These are phyloP conservation scores for Drosophila nigricruria DNA, from an alignment of 2,888 invertebrate species.

Conservation along the genomic window DNA sequence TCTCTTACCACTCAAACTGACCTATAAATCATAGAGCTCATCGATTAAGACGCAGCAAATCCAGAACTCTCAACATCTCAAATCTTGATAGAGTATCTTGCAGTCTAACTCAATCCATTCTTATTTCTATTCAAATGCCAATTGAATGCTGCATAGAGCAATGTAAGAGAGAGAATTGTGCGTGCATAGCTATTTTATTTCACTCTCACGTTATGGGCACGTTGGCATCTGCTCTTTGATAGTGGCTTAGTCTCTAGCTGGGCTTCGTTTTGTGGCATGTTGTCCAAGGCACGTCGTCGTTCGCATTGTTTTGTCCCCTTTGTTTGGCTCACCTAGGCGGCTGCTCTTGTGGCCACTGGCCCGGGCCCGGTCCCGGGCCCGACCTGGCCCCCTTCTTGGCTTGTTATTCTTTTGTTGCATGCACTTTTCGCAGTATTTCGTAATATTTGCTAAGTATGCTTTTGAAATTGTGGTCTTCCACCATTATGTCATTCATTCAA, in stretches of 20 bases:
- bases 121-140: not conserved
- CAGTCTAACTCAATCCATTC: not conserved
- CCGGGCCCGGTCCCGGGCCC: too few relatives aligned
- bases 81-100: not conserved
- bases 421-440: constrained; percentile 79
- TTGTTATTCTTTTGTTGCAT: constrained; percentile 77
- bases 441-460: constrained; percentile 79
- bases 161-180: not conserved
- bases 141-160: not conserved
- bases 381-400: constrained; percentile 16
- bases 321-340: constrained; percentile 71
- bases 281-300: constrained; percentile 66
- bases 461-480: constrained; percentile 80
- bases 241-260: constrained; percentile 15
- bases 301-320: constrained; percentile 69
- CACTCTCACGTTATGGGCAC: constrained; percentile 40
- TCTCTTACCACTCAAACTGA: too few relatives aligned
- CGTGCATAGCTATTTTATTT: constrained; percentile 2
- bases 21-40: too few relatives aligned
- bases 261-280: constrained; percentile 40
- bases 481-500: constrained; percentile 79
- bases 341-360: constrained; percentile 45
- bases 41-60: too few relatives aligned
- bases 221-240: constrained; percentile 29
- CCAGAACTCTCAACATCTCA: too few relatives aligned